These are phyloP conservation scores for Cygnus atratus DNA, from an alignment of 2,113 vertebrate genomes.

Conservation along the genomic window DNA sequence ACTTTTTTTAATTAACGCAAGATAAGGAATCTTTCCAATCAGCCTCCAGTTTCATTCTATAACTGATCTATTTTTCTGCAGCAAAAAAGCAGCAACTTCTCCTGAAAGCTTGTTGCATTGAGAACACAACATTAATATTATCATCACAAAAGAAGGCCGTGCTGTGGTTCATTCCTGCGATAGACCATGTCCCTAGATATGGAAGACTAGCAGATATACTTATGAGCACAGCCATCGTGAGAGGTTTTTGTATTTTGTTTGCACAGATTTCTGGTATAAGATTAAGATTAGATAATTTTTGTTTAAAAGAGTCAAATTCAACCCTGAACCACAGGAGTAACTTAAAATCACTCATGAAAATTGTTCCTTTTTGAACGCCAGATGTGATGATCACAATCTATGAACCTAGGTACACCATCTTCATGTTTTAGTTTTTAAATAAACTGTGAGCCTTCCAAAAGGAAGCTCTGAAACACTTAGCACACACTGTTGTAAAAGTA, in stretches of 20 bases:
- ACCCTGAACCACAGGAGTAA: background rate
- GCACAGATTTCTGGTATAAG: background rate
- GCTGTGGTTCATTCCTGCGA: background rate
- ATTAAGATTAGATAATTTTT: background rate
- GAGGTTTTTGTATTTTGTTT: background rate
- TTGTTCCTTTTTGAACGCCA: background rate
- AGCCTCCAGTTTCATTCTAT: background rate
- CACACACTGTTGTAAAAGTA: background rate
- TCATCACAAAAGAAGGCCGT: background rate
- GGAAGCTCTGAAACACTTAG: background rate
- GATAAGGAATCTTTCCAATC: background rate
- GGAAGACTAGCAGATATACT: background rate
- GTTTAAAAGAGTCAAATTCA: background rate
- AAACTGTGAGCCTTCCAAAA: background rate
- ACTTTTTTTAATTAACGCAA: no score
- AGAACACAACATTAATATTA: background rate
- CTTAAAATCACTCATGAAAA: background rate
- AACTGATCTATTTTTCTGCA: background rate
- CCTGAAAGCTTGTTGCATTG: background rate
- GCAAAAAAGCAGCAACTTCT: background rate
- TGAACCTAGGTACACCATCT: background rate
- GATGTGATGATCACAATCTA: background rate
- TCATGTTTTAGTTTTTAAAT: background rate
- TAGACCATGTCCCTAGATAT: fast-evolving
- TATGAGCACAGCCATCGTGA: background rate